Evolutionary conservation across 2,888 invertebrate genomes (phyloP).

Genomic region (Zaprionus lineosus): DNA sequence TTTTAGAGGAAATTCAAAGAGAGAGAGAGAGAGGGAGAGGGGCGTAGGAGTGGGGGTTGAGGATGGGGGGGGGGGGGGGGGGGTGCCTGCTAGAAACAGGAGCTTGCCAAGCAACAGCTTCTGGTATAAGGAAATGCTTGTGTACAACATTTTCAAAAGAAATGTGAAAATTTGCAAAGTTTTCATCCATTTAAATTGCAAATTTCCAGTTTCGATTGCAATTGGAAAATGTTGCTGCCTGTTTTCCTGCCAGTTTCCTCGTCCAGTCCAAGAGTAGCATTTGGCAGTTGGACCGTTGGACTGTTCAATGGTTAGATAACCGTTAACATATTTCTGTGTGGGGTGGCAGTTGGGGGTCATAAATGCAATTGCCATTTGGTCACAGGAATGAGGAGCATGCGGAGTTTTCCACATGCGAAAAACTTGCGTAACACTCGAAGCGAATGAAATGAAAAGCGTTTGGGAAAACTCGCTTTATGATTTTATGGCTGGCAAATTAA

Average conservation of each 20-base stretch:
- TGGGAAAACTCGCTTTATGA: conserved; percentile 33
- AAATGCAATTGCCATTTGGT: conserved; percentile 50
- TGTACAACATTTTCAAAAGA: conserved; percentile 52
- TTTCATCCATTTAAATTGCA: conserved; percentile 72
- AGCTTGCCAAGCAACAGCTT: too few species aligned
- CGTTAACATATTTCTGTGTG: conserved; percentile 35
- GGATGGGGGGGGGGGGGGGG: neutral
- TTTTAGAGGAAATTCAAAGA: conserved; percentile 4
- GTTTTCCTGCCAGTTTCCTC: conserved; percentile 23
- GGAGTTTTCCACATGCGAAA: conserved; percentile 13
- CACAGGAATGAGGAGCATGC: conserved; percentile 8
- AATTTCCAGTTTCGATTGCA: conserved; percentile 72
- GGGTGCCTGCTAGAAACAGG: conserved; percentile 20
- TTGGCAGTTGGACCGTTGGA: conserved; percentile 31
- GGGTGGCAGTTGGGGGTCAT: conserved; percentile 42
- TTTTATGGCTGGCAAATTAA: conserved; percentile 49
- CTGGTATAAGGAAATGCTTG: conserved; percentile 36
- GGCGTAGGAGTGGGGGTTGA: too few species aligned
- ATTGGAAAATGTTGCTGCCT: conserved; percentile 52
- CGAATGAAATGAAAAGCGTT: conserved; percentile 26
- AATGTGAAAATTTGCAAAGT: conserved; percentile 66
- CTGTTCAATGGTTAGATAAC: conserved; percentile 59
- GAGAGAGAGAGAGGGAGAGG: neutral
- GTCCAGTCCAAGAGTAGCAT: conserved; percentile 4
- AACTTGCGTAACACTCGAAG: conserved; percentile 35